phyloP scores from a whole-genome alignment of 2,113 vertebrate genomes.

The Mirza zaza region DNA sequence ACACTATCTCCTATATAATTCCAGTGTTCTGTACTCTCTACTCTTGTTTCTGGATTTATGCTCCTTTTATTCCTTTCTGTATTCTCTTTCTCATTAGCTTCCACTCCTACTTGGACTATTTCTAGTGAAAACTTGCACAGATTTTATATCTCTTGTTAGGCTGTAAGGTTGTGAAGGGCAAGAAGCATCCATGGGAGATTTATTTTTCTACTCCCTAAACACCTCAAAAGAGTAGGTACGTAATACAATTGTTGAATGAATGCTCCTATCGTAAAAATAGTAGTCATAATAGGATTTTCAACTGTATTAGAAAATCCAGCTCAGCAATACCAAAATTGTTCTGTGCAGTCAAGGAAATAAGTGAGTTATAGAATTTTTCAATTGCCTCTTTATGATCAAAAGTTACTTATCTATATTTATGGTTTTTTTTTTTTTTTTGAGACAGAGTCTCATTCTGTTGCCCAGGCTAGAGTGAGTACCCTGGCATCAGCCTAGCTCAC shows the following conservation, averaged over 20 bases:
- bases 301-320: slow-evolving; percentile 37
- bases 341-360: slow-evolving; percentile 22
- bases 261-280: slow-evolving; percentile 8
- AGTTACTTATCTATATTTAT: slow-evolving; percentile 25
- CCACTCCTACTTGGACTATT: neutral
- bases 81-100: slow-evolving; percentile 2
- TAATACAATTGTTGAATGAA: slow-evolving; percentile 23
- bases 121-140: neutral
- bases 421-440: neutral
- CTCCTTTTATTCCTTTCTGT: neutral
- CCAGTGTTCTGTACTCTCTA: neutral
- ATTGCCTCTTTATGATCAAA: slow-evolving; percentile 7
- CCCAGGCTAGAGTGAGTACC: too few relatives aligned
- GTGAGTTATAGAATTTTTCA: slow-evolving; percentile 1
- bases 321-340: slow-evolving; percentile 35
- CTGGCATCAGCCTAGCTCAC: too few relatives aligned
- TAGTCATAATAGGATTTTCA: slow-evolving; percentile 2
- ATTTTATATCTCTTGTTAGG: slow-evolving; percentile 23
- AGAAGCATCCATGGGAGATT: neutral
- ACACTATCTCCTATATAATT: neutral
- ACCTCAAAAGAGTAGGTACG: neutral
- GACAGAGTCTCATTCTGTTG: too few relatives aligned
- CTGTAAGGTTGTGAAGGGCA: neutral
- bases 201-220: slow-evolving; percentile 23
- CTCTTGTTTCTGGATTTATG: neutral